Evolutionary conservation across 2,888 invertebrate genomes (phyloP).

Genomic region (Agelastica alni): DNA sequence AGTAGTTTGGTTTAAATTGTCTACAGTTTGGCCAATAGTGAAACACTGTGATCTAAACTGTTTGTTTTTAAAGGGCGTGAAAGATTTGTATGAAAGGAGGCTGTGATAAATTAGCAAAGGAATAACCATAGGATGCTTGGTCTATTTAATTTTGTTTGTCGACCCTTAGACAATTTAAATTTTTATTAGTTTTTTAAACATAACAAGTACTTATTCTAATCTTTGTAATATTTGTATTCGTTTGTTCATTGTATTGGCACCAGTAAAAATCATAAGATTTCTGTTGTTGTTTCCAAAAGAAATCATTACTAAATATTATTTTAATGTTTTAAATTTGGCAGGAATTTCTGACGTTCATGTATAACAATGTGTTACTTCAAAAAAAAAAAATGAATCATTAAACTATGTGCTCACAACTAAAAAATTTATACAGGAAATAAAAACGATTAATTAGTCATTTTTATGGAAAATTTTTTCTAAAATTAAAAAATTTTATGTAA

Average conservation of each 20-base stretch:
- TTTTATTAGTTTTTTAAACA: constrained; percentile 12
- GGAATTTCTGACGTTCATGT: too few relatives aligned
- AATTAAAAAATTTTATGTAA: too few relatives aligned
- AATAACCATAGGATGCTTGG: constrained; percentile 35
- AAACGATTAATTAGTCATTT: too few relatives aligned
- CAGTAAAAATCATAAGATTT: constrained; percentile 6
- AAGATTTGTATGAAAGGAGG: constrained; percentile 46
- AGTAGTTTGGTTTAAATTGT: constrained; percentile 10
- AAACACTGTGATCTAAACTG: constrained; percentile 57
- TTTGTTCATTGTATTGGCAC: neutral
- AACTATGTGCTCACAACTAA: too few relatives aligned
- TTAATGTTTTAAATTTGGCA: too few relatives aligned
- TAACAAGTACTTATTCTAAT: constrained; percentile 13
- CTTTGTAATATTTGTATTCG: neutral
- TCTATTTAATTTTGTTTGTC: constrained; percentile 18
- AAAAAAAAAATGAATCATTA: too few relatives aligned
- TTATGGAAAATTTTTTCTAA: too few relatives aligned
- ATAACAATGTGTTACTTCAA: too few relatives aligned
- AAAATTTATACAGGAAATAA: too few relatives aligned
- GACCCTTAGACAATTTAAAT: constrained; percentile 9
- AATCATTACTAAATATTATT: too few relatives aligned
- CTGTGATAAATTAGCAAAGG: constrained; percentile 46
- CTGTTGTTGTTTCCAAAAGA: too few relatives aligned
- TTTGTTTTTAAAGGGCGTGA: constrained; percentile 48
- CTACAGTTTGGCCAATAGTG: constrained; percentile 38